phyloP scores from a whole-genome alignment of 1,140 invertebrate species.

The Heliconius nattereri region DNA sequence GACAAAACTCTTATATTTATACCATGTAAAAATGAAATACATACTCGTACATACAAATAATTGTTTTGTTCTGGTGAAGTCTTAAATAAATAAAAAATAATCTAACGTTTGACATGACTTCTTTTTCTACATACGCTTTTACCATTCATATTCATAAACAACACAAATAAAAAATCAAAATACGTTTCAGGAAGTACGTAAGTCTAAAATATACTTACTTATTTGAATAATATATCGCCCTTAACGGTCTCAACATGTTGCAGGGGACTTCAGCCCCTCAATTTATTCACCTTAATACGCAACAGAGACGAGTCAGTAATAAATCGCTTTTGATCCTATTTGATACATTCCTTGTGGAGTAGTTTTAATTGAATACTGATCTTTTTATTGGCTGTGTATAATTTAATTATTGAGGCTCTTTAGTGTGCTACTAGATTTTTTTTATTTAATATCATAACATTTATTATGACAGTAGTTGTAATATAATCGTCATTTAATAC shows the following conservation, averaged over 20 bases:
- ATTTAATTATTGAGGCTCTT: slow-evolving; percentile 6
- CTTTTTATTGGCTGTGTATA: not conserved
- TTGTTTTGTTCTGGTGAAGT: too few relatives aligned
- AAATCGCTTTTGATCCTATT: slow-evolving; percentile 27
- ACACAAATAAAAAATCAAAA: not conserved
- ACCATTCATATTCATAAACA: too few relatives aligned
- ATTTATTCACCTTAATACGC: slow-evolving; percentile 32
- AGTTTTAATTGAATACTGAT: slow-evolving; percentile 21
- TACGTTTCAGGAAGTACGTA: not conserved
- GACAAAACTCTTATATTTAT: too few relatives aligned
- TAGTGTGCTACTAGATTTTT: not conserved
- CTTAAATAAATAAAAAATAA: too few relatives aligned
- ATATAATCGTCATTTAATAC: too few relatives aligned
- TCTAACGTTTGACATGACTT: too few relatives aligned
- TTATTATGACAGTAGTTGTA: too few relatives aligned
- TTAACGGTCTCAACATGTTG: slow-evolving; percentile 23
- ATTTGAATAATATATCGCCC: slow-evolving; percentile 20
- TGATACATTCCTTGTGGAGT: slow-evolving; percentile 24
- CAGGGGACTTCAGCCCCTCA: slow-evolving; percentile 28
- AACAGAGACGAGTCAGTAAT: slow-evolving; percentile 21
- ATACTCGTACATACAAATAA: too few relatives aligned
- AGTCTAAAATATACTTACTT: not conserved
- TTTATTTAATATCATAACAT: too few relatives aligned
- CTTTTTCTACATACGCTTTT: too few relatives aligned
- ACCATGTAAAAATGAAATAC: too few relatives aligned